Evolutionary conservation across 2,113 vertebrate genomes (phyloP).

Genomic region (Girardinichthys multiradiatus): DNA sequence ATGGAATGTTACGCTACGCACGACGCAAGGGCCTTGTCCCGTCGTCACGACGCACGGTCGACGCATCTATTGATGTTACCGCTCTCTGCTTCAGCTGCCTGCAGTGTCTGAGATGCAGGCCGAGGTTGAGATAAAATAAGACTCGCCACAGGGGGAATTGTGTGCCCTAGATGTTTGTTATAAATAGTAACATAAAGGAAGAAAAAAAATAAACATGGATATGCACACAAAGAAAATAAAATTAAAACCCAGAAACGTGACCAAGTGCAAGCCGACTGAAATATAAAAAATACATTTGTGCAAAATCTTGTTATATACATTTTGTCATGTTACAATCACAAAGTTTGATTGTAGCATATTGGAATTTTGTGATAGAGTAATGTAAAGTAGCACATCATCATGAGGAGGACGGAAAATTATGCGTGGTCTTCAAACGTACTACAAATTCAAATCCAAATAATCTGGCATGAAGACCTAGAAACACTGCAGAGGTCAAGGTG

Average conservation of each 20-base stretch:
- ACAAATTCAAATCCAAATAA: background rate
- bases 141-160: slow-evolving; percentile 28
- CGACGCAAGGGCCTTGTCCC: slow-evolving; percentile 59
- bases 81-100: slow-evolving; percentile 4
- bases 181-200: slow-evolving; percentile 30
- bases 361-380: background rate
- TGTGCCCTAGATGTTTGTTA: slow-evolving; percentile 33
- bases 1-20: slow-evolving; percentile 83
- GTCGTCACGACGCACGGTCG: slow-evolving; percentile 74
- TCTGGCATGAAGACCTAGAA: background rate
- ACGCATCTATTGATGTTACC: slow-evolving; percentile 10
- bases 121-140: slow-evolving; percentile 23
- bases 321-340: background rate
- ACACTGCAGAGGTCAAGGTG: background rate
- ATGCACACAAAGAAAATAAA: slow-evolving; percentile 3
- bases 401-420: background rate
- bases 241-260: background rate
- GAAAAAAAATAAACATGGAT: background rate
- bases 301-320: background rate
- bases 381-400: background rate
- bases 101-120: slow-evolving; percentile 17
- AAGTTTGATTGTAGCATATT: background rate
- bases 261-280: background rate
- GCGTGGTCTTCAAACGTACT: background rate
- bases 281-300: background rate